Conservation (phyloP, 2,113 vertebrate species). For the Siniperca chuatsi region DNA sequence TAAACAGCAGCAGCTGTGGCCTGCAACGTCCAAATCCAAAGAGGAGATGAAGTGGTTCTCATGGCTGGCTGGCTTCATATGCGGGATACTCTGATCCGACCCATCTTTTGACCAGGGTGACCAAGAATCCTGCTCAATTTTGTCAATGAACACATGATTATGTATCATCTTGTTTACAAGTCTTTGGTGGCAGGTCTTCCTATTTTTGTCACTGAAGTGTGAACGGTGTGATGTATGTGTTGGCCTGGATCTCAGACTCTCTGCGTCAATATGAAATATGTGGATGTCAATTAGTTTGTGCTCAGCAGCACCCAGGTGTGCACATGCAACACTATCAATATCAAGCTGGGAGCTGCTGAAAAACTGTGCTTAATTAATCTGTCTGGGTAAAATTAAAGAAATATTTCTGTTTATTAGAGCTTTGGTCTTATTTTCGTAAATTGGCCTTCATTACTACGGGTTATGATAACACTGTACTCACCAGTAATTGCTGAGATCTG, state of each 20-base stretch:
- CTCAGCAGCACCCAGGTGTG: conserved; percentile 4
- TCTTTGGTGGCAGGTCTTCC: not conserved
- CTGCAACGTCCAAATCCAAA: conserved; percentile 12
- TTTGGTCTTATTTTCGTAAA: not conserved
- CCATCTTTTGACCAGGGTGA: not conserved
- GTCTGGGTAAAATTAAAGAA: not conserved
- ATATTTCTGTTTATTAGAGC: not conserved
- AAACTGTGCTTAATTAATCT: not conserved
- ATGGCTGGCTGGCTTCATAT: not conserved
- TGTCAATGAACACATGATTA: conserved; percentile 11
- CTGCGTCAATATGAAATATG: conserved; percentile 28
- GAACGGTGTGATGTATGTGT: not conserved
- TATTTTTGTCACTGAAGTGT: not conserved
- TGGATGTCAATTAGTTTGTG: not conserved
- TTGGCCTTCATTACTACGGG: not conserved
- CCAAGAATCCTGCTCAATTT: conserved; percentile 7
- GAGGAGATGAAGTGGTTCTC: conserved; percentile 51
- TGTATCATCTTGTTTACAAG: conserved; percentile 2
- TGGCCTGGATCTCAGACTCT: not conserved
- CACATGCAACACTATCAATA: not conserved
- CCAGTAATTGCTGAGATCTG: not conserved
- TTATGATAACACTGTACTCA: not conserved
- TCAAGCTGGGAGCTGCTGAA: conserved; percentile 2
- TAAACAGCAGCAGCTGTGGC: conserved; percentile 58
- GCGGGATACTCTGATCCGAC: not conserved